These are phyloP conservation scores for Choloepus didactylus DNA, from an alignment of 2,797 vertebrate genomes.

Conservation along the genomic window DNA sequence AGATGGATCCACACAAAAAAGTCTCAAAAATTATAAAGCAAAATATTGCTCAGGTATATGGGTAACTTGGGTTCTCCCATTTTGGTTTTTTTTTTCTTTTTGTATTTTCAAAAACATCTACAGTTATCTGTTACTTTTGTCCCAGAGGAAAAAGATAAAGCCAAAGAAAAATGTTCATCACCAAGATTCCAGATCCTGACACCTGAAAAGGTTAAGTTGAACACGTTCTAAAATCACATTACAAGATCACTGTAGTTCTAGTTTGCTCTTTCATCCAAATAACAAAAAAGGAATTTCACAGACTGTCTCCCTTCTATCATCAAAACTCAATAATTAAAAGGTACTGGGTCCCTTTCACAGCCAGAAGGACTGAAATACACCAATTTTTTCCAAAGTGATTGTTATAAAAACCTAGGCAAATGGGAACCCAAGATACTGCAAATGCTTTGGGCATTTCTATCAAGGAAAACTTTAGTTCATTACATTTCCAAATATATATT, in stretches of 20 bases:
- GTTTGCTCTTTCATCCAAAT: neutral
- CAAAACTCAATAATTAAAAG: slow-evolving; percentile 20
- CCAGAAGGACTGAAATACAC: neutral
- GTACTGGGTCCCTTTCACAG: neutral
- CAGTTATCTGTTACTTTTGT: neutral
- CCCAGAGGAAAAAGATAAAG: neutral
- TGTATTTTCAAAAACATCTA: neutral
- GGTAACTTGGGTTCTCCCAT: neutral
- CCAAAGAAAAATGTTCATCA: neutral
- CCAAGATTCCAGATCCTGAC: slow-evolving; percentile 54
- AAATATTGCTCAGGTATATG: slow-evolving; percentile 4
- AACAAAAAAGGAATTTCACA: slow-evolving; percentile 52
- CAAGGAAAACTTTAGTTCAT: neutral
- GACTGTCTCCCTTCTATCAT: neutral
- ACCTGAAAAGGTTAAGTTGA: neutral
- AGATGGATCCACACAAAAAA: neutral
- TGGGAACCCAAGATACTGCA: neutral
- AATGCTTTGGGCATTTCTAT: neutral
- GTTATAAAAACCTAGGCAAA: slow-evolving; percentile 20
- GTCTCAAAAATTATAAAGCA: slow-evolving; percentile 52
- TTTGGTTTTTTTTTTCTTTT: neutral
- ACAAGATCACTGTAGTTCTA: neutral
- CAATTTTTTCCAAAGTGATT: slow-evolving; percentile 47
- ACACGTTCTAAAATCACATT: slow-evolving; percentile 51
- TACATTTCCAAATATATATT: neutral